Evolutionary conservation across 2,888 invertebrate species (phyloP).

Genomic region (Linnaemya tessellans): DNA sequence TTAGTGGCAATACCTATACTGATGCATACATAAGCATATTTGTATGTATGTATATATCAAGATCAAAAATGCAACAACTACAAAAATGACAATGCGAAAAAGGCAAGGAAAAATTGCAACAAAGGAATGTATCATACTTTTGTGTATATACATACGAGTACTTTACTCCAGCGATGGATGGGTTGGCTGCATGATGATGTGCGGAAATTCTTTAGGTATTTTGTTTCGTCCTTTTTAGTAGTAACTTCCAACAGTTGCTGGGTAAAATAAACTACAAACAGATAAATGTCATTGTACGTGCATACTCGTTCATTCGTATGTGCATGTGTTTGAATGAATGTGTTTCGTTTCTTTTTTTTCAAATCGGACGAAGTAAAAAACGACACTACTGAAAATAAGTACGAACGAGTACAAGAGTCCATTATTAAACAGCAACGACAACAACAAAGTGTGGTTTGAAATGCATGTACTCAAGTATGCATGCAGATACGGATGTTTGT

Average conservation of each 20-base stretch:
- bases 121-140: conserved; percentile 65
- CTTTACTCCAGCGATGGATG: conserved; percentile 21
- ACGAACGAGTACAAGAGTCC: conserved; percentile 44
- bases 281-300: conserved; percentile 62
- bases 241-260: conserved; percentile 42
- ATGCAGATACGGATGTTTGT: neutral
- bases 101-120: conserved; percentile 42
- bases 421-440: conserved; percentile 25
- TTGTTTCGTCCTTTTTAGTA: conserved; percentile 48
- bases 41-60: conserved; percentile 7
- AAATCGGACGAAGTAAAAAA: conserved; percentile 38
- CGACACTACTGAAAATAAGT: conserved; percentile 27
- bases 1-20: conserved; percentile 39
- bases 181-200: conserved; percentile 46
- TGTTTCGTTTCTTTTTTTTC: too few species aligned
- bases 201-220: conserved; percentile 62
- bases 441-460: conserved; percentile 11
- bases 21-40: neutral
- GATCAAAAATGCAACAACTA: conserved; percentile 58
- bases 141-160: conserved; percentile 52
- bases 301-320: neutral
- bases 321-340: conserved; percentile 3
- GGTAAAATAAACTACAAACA: conserved; percentile 53
- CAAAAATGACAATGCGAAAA: conserved; percentile 29
- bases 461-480: neutral